phyloP scores from a whole-genome alignment of 2,888 invertebrate species.

The Cheilosia variabilis region DNA sequence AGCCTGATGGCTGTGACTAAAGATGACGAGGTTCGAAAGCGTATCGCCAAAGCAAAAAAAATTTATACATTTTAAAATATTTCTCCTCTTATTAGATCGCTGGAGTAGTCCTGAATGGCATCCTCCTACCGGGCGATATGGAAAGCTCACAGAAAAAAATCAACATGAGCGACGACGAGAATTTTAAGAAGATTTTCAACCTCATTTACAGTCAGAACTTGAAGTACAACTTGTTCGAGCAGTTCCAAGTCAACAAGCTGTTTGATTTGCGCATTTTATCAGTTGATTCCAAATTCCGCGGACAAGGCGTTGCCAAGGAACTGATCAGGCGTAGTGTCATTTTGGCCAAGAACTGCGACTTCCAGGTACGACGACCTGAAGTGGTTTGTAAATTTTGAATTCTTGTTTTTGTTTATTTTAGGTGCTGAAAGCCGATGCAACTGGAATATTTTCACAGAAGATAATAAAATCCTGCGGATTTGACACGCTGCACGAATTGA shows the following conservation, averaged over 20 bases:
- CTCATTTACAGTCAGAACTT: slow-evolving; percentile 89
- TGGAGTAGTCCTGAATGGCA: slow-evolving; percentile 91
- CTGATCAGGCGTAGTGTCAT: slow-evolving; percentile 88
- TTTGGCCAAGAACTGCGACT: slow-evolving; percentile 87
- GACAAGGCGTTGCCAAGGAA: slow-evolving; percentile 90
- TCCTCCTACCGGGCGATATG: slow-evolving; percentile 89
- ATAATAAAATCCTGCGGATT: slow-evolving; percentile 89
- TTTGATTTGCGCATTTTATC: slow-evolving; percentile 93
- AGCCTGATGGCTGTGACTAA: slow-evolving; percentile 88
- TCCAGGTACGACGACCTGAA: slow-evolving; percentile 85
- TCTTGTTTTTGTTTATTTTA: slow-evolving; percentile 80
- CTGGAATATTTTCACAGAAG: slow-evolving; percentile 91
- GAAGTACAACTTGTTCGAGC: slow-evolving; percentile 88
- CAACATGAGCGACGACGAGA: slow-evolving; percentile 86
- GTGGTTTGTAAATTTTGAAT: neutral
- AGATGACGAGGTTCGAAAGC: slow-evolving; percentile 85
- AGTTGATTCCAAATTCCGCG: slow-evolving; percentile 88
- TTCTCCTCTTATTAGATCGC: slow-evolving; percentile 86
- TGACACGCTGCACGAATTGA: slow-evolving; percentile 86
- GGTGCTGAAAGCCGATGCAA: slow-evolving; percentile 92
- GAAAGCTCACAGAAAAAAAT: slow-evolving; percentile 89
- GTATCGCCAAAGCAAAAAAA: neutral
- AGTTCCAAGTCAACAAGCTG: slow-evolving; percentile 88
- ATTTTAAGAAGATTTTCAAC: slow-evolving; percentile 91
- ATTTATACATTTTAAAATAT: neutral